Base-by-base conservation (phyloP, 2,113 vertebrate species). In the Nesospiza acunhae region DNA sequence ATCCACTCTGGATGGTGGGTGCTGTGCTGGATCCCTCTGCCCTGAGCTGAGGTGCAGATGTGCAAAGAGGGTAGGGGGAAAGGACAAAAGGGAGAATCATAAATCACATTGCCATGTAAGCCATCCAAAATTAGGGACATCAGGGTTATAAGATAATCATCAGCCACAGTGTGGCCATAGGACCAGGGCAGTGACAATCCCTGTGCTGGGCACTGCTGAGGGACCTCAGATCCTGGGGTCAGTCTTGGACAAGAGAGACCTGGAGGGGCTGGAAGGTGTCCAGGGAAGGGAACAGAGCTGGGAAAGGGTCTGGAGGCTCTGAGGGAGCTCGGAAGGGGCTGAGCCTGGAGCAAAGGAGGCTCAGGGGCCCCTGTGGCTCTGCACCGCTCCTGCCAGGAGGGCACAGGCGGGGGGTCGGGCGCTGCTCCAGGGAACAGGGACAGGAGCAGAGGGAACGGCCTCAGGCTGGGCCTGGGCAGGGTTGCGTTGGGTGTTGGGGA, bases 401-500 rank as follows among this genome's bases (percentile, higher is more conserved):
- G 35, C 49, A 30, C 35, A 77, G 84, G 27, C 39, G 39, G 39
- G 39, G 39, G 39, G 39, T 39, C 10, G 39, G 39, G 39, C 39
- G 10, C 39, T 11, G 39, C 39, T 39, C 39, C 2, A 1, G 42
- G 66, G 59, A 18, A 66, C 35, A 50, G 68, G 44, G 52, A 74
- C 68, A 81, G 37, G 60, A 74, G 9, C 1, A 66, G 68, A 33
- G 60, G 15, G 6, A 59, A 46, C 1, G 0, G 44, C 77, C 46
- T 24, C 86, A 89, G 19, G 3, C 1, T 79, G 66, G 1, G 2
- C 22, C 31, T 30, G 44, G 37, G 37, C 0, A 28, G 22, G 14
- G 1, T 20, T 1, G 35, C 0, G 0, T 1, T 42, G 23, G 8
- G 0, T 13, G 4, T 3, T 22, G 1, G 33, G 44, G 14, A 20